Evolutionary conservation across 2,797 vertebrate genomes (phyloP).

Genomic region (Arnoldichthys spilopterus): DNA sequence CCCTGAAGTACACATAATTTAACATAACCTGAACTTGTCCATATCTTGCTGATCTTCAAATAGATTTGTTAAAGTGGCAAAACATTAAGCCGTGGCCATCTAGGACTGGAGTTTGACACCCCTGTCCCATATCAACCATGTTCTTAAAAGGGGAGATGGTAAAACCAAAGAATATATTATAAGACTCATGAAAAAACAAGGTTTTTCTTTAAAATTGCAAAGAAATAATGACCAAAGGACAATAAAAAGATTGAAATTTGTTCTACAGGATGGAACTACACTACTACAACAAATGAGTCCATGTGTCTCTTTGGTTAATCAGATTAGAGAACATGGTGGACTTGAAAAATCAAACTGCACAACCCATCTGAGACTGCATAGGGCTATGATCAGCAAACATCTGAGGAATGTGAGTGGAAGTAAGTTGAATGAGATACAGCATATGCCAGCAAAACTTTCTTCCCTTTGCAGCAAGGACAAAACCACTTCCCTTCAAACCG

Average conservation of each 20-base stretch:
- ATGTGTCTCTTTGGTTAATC: not conserved
- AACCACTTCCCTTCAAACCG: not conserved
- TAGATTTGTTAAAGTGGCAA: not conserved
- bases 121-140: not conserved
- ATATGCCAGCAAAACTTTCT: not conserved
- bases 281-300: not conserved
- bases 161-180: too few relatives aligned
- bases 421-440: not conserved
- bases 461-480: conserved; percentile 7
- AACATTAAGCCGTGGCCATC: not conserved
- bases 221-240: not conserved
- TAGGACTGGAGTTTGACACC: not conserved
- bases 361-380: not conserved
- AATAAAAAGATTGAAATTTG: conserved; percentile 7
- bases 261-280: not conserved
- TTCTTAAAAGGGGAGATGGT: not conserved
- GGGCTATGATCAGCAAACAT: not conserved
- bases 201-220: not conserved
- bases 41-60: not conserved
- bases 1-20: not conserved
- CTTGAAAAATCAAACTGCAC: not conserved
- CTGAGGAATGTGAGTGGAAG: not conserved
- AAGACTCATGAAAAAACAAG: not conserved
- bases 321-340: not conserved
- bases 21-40: not conserved